phyloP scores from a whole-genome alignment of 2,797 vertebrate genomes.

The Sciurus carolinensis region DNA sequence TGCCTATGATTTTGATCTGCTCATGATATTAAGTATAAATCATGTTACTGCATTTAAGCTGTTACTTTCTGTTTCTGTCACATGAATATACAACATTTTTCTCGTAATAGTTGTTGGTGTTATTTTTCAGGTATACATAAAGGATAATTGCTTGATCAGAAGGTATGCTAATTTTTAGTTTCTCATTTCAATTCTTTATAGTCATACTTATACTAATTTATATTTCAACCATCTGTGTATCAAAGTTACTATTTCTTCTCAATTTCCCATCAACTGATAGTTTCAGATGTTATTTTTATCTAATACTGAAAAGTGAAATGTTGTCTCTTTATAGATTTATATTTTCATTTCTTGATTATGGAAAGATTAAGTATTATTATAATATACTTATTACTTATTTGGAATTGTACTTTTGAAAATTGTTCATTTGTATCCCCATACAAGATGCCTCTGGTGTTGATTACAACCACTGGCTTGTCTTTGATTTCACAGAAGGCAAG shows the following conservation, averaged over 20 bases:
- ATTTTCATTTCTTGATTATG: not conserved
- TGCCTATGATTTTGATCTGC: not conserved
- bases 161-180: slow-evolving; percentile 37
- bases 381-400: not conserved
- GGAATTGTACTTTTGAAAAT: not conserved
- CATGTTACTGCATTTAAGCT: not conserved
- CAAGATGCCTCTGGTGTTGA: not conserved
- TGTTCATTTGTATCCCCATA: not conserved
- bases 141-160: slow-evolving; percentile 54
- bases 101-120: not conserved
- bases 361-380: not conserved
- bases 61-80: not conserved
- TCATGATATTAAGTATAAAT: slow-evolving; percentile 25
- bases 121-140: slow-evolving; percentile 50
- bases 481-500: not conserved
- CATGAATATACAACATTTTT: not conserved
- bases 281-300: not conserved
- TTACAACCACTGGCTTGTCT: not conserved
- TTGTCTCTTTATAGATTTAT: not conserved
- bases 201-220: slow-evolving; percentile 41
- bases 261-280: not conserved
- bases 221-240: slow-evolving; percentile 53
- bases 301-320: slow-evolving; percentile 24
- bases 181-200: slow-evolving; percentile 41
- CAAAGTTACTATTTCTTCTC: not conserved